These are phyloP conservation scores for Heteronetta atricapilla DNA, from an alignment of 2,113 vertebrate genomes.

Conservation along the genomic window DNA sequence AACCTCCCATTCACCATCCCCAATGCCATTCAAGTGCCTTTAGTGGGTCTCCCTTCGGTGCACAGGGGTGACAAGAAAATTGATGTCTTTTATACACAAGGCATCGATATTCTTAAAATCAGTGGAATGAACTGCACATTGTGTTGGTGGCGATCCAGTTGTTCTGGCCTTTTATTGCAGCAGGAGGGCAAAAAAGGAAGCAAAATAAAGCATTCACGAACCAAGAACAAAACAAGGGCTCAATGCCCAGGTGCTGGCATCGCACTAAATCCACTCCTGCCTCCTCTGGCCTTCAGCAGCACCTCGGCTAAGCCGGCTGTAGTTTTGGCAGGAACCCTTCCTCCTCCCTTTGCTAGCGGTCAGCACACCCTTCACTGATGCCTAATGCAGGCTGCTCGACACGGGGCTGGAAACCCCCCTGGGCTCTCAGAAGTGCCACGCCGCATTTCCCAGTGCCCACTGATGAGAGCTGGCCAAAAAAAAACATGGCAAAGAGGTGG, in stretches of 20 bases:
- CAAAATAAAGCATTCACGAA: rapidly evolving
- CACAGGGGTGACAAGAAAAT: neutral
- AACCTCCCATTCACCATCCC: neutral
- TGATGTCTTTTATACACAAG: neutral
- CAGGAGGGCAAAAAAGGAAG: neutral
- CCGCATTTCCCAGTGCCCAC: neutral
- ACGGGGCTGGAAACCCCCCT: neutral
- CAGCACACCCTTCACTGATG: rapidly evolving
- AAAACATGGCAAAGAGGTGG: neutral
- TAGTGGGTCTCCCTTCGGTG: rapidly evolving
- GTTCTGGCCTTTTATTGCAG: neutral
- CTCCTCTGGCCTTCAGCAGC: neutral
- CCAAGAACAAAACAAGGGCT: neutral
- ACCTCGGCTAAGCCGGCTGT: neutral
- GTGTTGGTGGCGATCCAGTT: neutral
- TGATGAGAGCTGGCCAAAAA: neutral
- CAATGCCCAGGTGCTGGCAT: neutral
- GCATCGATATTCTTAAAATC: neutral
- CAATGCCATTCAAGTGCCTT: neutral
- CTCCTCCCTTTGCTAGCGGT: neutral
- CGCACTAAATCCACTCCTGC: neutral
- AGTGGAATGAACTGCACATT: neutral
- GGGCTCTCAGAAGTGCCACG: neutral
- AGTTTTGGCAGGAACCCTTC: neutral
- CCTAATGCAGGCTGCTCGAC: neutral